Conservation (phyloP, 23 tunicate species). For the Aplidium turbinatum region DNA sequence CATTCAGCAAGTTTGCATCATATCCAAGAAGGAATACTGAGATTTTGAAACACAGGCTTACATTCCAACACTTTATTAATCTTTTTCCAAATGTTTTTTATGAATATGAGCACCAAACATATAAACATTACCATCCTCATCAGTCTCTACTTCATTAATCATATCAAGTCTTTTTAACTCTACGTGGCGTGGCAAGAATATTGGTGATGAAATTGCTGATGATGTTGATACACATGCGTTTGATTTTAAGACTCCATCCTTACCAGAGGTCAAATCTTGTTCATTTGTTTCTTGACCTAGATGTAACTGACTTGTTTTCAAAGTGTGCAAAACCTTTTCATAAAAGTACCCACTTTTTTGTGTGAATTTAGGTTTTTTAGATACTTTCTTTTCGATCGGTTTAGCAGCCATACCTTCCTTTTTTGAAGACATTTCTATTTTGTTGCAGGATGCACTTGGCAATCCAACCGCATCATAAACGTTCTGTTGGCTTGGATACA, state of each 20-base stretch:
- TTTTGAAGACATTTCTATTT: neutral
- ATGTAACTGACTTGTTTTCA: neutral
- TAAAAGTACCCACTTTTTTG: conserved; percentile 51
- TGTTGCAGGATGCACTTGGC: neutral
- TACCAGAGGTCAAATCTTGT: too few species aligned
- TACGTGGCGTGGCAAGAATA: conserved; percentile 39
- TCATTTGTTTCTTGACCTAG: neutral
- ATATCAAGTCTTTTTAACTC: conserved; percentile 34
- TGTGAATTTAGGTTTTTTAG: conserved; percentile 38
- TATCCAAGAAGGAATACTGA: too few species aligned
- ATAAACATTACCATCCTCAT: conserved; percentile 21
- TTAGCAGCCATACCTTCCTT: neutral
- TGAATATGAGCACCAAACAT: conserved; percentile 24
- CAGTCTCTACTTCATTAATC: conserved; percentile 35
- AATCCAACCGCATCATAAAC: too few species aligned
- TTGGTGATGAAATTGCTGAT: conserved; percentile 15
- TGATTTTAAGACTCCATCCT: too few species aligned
- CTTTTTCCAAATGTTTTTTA: too few species aligned
- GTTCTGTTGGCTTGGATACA: too few species aligned
- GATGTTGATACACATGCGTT: too few species aligned
- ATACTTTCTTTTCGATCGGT: too few species aligned
- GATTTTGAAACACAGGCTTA: too few species aligned
- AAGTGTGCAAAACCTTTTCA: conserved; percentile 34
- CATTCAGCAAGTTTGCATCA: too few species aligned
- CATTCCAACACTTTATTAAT: too few species aligned